Conservation (phyloP, 2,888 invertebrate genomes). For the Gordius sp. region DNA sequence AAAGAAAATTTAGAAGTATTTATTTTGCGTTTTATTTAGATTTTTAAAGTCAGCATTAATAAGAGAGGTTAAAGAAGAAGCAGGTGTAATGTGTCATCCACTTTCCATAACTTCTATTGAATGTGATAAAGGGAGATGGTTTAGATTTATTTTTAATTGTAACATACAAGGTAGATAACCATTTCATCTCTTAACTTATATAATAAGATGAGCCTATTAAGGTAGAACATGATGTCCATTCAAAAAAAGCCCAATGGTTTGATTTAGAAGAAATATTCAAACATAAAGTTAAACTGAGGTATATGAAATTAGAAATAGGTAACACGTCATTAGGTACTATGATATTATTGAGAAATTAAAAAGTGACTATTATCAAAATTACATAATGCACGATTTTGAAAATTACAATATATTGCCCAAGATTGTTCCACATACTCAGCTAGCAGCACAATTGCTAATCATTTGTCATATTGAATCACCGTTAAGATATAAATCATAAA, state of each 20-base stretch:
- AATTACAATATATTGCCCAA: too few species aligned
- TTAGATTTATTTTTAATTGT: not conserved
- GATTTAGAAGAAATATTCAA: not conserved
- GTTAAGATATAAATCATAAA: too few species aligned
- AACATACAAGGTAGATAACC: not conserved
- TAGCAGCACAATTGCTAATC: too few species aligned
- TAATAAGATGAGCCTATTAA: not conserved
- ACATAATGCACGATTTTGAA: too few species aligned
- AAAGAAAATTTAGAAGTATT: slow-evolving; percentile 4
- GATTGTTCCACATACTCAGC: too few species aligned
- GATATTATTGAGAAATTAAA: too few species aligned
- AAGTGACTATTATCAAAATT: too few species aligned
- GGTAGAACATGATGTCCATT: not conserved
- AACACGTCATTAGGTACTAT: too few species aligned
- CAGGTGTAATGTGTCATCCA: not conserved
- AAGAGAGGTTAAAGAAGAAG: not conserved
- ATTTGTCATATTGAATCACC: too few species aligned
- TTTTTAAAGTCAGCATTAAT: not conserved
- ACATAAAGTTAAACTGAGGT: not conserved
- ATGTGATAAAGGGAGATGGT: slow-evolving; percentile 1
- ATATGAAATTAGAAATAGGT: too few species aligned
- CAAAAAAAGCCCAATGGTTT: not conserved
- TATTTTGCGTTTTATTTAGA: not conserved
- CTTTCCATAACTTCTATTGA: not conserved
- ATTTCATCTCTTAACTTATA: not conserved